These are phyloP conservation scores for Corydoras maculifer DNA, from an alignment of 2,113 vertebrate genomes.

Conservation along the genomic window DNA sequence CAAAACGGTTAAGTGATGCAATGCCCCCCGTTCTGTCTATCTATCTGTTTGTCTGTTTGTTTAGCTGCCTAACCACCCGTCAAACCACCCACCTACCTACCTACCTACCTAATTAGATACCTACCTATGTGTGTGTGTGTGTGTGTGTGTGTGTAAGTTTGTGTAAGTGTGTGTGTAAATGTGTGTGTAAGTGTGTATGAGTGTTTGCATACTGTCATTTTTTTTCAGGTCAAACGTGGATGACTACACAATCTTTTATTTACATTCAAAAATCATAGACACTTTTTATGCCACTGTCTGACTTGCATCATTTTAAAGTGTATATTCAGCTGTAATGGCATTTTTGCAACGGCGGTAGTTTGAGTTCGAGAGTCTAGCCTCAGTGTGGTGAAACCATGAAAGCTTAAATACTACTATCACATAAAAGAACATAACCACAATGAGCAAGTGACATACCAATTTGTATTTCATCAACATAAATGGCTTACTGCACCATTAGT, in stretches of 20 bases:
- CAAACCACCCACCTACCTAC: neutral
- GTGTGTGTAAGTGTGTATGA: neutral
- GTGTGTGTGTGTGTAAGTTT: neutral
- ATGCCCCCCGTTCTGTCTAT: neutral
- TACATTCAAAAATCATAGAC: too few relatives aligned
- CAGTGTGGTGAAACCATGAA: conserved; percentile 39
- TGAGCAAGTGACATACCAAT: conserved; percentile 56
- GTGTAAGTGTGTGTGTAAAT: neutral
- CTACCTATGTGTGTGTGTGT: neutral
- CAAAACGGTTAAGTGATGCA: neutral
- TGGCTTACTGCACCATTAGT: conserved; percentile 11
- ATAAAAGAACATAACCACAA: conserved; percentile 59
- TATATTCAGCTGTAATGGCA: too few relatives aligned
- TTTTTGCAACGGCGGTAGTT: too few relatives aligned
- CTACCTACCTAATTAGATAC: neutral
- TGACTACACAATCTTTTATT: too few relatives aligned
- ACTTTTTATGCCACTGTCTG: too few relatives aligned
- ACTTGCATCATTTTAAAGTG: too few relatives aligned
- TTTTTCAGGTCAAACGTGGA: too few relatives aligned
- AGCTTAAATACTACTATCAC: conserved; percentile 32
- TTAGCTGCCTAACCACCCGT: neutral
- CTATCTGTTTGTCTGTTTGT: neutral
- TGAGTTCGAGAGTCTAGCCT: conserved; percentile 26
- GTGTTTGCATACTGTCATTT: too few relatives aligned
- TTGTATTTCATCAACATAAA: conserved; percentile 47